Conservation (phyloP, 2,888 invertebrate genomes). For the Apantesis nais region DNA sequence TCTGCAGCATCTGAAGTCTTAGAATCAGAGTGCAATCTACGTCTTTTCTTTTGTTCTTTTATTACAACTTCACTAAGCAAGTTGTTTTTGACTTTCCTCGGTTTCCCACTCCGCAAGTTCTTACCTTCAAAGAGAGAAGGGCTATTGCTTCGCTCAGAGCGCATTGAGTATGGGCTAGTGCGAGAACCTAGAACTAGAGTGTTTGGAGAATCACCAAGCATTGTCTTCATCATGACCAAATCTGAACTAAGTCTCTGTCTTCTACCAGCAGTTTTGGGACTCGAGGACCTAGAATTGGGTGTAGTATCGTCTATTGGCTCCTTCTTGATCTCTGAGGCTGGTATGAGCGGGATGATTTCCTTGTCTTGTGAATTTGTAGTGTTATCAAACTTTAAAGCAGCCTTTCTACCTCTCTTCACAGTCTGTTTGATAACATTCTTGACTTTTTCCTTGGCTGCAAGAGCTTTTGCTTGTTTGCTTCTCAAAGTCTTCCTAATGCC, state of each 20-base stretch:
- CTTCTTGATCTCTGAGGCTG: conserved; percentile 78
- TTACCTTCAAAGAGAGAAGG: conserved; percentile 82
- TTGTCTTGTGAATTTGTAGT: conserved; percentile 66
- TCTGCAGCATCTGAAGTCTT: conserved; percentile 72
- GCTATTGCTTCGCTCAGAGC: conserved; percentile 85
- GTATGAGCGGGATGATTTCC: conserved; percentile 71
- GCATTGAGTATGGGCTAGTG: conserved; percentile 86
- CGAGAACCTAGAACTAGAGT: conserved; percentile 74
- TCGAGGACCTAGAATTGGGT: conserved; percentile 78
- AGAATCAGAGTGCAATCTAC: conserved; percentile 85
- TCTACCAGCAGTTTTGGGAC: conserved; percentile 77
- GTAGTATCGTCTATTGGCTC: conserved; percentile 75
- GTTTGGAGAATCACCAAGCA: conserved; percentile 72
- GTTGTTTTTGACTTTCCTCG: conserved; percentile 86
- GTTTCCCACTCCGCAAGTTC: conserved; percentile 88
- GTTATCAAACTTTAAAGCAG: conserved; percentile 66
- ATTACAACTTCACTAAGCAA: conserved; percentile 85
- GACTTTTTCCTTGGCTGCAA: conserved; percentile 67
- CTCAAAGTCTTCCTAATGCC: conserved; percentile 79
- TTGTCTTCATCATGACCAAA: conserved; percentile 79
- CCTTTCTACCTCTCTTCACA: conserved; percentile 69
- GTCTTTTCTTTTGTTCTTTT: conserved; percentile 84
- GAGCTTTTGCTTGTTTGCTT: conserved; percentile 67
- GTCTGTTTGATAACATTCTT: conserved; percentile 71
- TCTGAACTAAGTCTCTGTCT: conserved; percentile 78